These are phyloP conservation scores for Neolamprologus longior DNA, from an alignment of 2,113 vertebrate genomes.

Conservation along the genomic window DNA sequence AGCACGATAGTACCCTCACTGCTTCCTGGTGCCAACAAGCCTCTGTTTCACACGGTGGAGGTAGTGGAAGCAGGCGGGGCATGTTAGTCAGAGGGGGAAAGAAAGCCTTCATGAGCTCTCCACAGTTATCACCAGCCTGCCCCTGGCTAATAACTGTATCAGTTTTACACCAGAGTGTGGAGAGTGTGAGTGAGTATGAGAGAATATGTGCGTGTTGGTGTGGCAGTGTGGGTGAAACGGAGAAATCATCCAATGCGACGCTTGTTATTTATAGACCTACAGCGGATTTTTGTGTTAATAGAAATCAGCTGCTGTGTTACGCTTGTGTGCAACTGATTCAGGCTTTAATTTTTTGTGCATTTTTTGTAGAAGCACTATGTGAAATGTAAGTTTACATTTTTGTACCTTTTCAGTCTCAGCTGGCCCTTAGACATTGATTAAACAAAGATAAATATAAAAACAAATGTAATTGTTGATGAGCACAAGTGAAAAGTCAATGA, in stretches of 20 bases:
- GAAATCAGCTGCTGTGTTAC: neutral
- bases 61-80: neutral
- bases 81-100: neutral
- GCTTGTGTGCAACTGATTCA: neutral
- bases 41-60: neutral
- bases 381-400: neutral
- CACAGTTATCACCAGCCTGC: neutral
- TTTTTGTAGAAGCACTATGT: neutral
- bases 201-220: neutral
- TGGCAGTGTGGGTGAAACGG: neutral
- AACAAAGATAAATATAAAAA: neutral
- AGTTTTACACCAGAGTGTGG: neutral
- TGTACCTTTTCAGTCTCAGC: neutral
- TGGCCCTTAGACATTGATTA: neutral
- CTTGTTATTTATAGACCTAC: conserved; percentile 28
- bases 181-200: neutral
- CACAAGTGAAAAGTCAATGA: neutral
- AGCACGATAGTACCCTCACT: neutral
- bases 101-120: neutral
- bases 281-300: neutral
- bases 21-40: neutral
- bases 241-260: neutral
- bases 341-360: neutral
- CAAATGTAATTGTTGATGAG: neutral
- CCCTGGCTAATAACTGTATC: conserved; percentile 16